Evolutionary conservation across 2,113 vertebrate genomes (phyloP).

Genomic region (Callospermophilus lateralis): DNA sequence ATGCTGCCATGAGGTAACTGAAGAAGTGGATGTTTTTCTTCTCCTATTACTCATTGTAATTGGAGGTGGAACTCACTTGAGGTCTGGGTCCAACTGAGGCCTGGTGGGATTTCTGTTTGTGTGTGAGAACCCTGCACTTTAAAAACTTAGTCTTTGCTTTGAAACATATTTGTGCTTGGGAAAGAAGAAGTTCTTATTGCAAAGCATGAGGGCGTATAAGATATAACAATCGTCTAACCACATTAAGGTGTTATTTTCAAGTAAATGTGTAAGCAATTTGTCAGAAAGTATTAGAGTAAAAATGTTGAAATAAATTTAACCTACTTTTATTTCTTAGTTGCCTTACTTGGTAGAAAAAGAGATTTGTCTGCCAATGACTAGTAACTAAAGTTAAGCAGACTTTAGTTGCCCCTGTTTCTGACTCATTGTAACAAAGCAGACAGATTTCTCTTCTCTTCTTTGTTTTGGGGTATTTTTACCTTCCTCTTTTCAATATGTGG

Average conservation of each 20-base stretch:
- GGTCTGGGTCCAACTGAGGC: not conserved
- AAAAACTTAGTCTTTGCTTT: not conserved
- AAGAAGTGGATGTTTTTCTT: not conserved
- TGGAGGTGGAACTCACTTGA: not conserved
- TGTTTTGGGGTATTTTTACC: not conserved
- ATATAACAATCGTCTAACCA: not conserved
- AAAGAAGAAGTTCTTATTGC: not conserved
- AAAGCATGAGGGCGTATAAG: not conserved
- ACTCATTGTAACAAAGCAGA: not conserved
- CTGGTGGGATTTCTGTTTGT: not conserved
- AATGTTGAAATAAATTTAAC: not conserved
- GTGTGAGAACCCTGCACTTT: not conserved
- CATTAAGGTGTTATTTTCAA: not conserved
- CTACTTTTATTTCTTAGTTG: not conserved
- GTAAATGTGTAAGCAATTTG: not conserved
- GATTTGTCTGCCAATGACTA: not conserved
- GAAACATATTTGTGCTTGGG: not conserved
- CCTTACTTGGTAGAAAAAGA: not conserved
- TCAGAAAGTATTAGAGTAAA: not conserved
- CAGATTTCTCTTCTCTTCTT: not conserved
- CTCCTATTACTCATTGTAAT: conserved; percentile 24
- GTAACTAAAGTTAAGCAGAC: not conserved
- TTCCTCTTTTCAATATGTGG: not conserved
- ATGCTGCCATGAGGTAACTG: conserved; percentile 58
- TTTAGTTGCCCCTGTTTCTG: not conserved